These are phyloP conservation scores for Nomada lathburiana DNA, from an alignment of 2,888 invertebrate species.

Conservation along the genomic window DNA sequence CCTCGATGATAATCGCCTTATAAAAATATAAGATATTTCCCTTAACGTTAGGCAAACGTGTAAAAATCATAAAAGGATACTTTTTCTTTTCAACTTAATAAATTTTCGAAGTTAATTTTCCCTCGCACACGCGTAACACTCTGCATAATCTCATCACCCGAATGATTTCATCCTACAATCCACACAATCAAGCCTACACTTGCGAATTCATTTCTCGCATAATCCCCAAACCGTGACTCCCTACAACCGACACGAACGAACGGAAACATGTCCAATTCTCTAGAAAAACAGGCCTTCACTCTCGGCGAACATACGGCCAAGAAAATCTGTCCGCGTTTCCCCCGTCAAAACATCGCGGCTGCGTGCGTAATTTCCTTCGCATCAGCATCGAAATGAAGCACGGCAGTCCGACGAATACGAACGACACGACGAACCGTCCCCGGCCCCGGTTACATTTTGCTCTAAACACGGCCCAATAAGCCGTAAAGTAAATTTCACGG, in stretches of 20 bases:
- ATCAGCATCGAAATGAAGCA: slow-evolving; percentile 18
- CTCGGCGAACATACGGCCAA: no score
- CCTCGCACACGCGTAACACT: no score
- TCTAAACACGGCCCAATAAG: slow-evolving; percentile 47
- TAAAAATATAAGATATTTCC: no score
- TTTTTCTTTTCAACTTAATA: no score
- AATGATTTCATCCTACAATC: background rate
- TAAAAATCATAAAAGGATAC: no score
- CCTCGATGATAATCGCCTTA: no score
- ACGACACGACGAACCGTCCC: background rate
- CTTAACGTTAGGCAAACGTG: no score
- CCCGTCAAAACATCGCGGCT: slow-evolving; percentile 1
- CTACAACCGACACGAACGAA: background rate
- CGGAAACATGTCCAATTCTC: background rate
- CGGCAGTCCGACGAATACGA: background rate
- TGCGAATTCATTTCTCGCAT: no score
- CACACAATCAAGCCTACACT: background rate
- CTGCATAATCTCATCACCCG: no score
- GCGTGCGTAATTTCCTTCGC: slow-evolving; percentile 15
- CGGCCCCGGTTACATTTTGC: slow-evolving; percentile 33
- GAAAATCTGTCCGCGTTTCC: background rate
- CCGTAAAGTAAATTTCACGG: slow-evolving; percentile 61
- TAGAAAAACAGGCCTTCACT: background rate
- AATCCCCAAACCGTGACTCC: no score
- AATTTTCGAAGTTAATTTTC: no score